These are phyloP conservation scores for Thumatha senex DNA, from an alignment of 2,888 invertebrate species.

Conservation along the genomic window DNA sequence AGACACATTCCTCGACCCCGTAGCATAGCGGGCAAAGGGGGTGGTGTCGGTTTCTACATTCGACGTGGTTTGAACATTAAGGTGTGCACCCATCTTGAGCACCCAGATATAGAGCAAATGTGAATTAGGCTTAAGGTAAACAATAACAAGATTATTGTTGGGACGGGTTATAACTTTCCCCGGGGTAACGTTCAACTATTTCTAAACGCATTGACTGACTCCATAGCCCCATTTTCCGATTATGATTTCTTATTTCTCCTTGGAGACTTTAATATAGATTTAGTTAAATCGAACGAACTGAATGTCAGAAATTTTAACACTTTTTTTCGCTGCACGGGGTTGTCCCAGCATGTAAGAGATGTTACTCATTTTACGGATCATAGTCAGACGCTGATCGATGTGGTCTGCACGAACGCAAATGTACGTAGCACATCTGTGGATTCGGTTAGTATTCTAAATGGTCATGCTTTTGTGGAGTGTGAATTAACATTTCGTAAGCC, in stretches of 20 bases:
- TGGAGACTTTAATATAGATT: constrained; percentile 2
- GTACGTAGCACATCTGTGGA: background rate
- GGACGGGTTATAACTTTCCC: background rate
- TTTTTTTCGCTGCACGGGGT: background rate
- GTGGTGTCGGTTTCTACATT: background rate
- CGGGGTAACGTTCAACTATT: background rate
- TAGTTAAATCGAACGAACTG: background rate
- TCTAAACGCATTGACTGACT: background rate
- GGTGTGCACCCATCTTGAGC: background rate
- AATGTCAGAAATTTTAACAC: background rate
- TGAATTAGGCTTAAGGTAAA: background rate
- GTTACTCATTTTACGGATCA: background rate
- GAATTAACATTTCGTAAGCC: background rate
- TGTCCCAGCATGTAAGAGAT: background rate
- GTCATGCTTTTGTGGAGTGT: constrained; percentile 3
- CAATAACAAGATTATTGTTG: background rate
- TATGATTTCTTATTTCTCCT: background rate
- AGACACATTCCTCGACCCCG: background rate
- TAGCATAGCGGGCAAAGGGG: background rate
- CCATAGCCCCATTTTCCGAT: background rate
- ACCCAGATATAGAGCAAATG: background rate
- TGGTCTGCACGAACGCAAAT: constrained; percentile 5
- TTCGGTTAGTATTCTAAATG: background rate
- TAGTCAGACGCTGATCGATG: background rate
- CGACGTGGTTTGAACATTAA: background rate